These are phyloP conservation scores for Stenchaetothrips biformis DNA, from an alignment of 2,888 invertebrate genomes.

Conservation along the genomic window DNA sequence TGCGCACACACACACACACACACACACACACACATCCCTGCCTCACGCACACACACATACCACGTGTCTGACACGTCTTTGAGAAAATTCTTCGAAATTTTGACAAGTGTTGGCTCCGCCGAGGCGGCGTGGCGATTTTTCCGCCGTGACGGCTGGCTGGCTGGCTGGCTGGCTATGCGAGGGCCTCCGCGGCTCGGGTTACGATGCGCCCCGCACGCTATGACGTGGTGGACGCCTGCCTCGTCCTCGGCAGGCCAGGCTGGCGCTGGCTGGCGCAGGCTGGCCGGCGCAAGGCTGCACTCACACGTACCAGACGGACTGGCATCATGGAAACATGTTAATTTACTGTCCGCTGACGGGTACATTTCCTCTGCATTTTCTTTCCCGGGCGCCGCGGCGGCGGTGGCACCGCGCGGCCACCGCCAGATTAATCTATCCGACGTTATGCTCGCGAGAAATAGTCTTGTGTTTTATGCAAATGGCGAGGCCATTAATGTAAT, in stretches of 20 bases:
- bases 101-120: too few relatives aligned
- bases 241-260: too few relatives aligned
- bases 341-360: slow-evolving; percentile 11
- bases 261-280: too few relatives aligned
- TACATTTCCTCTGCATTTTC: slow-evolving; percentile 14
- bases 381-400: background rate
- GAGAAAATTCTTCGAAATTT: too few relatives aligned
- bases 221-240: too few relatives aligned
- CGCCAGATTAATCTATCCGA: slow-evolving; percentile 8
- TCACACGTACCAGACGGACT: too few relatives aligned
- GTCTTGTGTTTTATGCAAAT: slow-evolving; percentile 20
- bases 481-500: background rate
- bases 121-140: background rate
- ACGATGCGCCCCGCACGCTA: too few relatives aligned
- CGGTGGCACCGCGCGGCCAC: background rate
- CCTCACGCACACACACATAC: background rate
- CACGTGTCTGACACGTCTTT: too few relatives aligned
- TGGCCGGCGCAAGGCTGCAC: too few relatives aligned
- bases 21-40: background rate
- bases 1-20: slow-evolving; percentile 15
- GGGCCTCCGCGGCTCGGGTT: too few relatives aligned
- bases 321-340: slow-evolving; percentile 2
- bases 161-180: too few relatives aligned
- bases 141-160: background rate
- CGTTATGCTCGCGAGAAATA: slow-evolving; percentile 15